phyloP scores from a whole-genome alignment of 2,888 invertebrate genomes.

The Axea sp. region DNA sequence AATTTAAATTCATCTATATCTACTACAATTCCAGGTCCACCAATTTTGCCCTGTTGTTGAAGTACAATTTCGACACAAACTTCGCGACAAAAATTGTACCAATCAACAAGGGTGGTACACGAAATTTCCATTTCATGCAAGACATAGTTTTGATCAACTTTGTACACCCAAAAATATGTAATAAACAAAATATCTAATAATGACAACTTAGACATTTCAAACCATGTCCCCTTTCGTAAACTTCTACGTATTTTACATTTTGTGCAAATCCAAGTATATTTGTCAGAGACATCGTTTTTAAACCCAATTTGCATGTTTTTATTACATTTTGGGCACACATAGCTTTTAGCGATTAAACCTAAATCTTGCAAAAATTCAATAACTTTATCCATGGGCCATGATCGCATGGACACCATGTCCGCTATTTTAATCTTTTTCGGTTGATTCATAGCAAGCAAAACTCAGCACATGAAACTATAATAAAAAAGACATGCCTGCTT shows the following conservation, averaged over 20 bases:
- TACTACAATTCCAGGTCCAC: slow-evolving; percentile 51
- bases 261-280: neutral
- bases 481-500: no score
- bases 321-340: neutral
- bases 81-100: slow-evolving; percentile 50
- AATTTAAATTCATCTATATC: slow-evolving; percentile 18
- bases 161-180: slow-evolving; percentile 5
- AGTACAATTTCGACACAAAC: slow-evolving; percentile 25
- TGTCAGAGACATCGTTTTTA: neutral
- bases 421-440: no score
- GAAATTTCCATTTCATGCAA: slow-evolving; percentile 1
- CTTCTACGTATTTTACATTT: neutral
- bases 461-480: no score
- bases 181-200: neutral
- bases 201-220: neutral
- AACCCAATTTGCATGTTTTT: neutral
- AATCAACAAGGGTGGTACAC: slow-evolving; percentile 23
- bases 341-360: neutral
- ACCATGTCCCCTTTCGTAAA: neutral
- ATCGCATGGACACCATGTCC: no score
- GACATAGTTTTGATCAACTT: neutral
- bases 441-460: no score
- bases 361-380: neutral
- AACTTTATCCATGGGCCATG: neutral
- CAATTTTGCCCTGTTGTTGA: slow-evolving; percentile 30